Evolutionary conservation across 2,888 invertebrate genomes (phyloP), one percentile per base, ranked within the genome.

Genomic region (Sceliomorpha sp.): DNA sequence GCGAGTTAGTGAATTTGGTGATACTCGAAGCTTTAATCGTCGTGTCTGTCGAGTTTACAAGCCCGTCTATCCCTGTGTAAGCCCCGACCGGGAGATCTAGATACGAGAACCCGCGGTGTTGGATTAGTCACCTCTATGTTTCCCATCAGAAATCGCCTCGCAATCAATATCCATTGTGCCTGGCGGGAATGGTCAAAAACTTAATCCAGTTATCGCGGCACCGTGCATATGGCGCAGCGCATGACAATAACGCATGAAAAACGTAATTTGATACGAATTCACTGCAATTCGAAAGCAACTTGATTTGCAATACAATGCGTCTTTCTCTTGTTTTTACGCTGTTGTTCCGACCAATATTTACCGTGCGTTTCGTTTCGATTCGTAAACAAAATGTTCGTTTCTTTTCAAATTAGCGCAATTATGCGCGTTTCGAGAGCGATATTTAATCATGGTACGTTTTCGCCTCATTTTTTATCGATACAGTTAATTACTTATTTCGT

Each of bases 1-100:
- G 75, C 74, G 75, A 81, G 76, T 77, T 77, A 62, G 80, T 73
- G 72, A 82, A 81, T 81, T 81, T 75, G 73, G 62, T 70, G 64
- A 72, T 27, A 63, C 64, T 73, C 73, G 78, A 71, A 73, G 70
- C 47, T 45, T 10, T 9, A 31, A 40, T 45, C 40, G 50, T 36
- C 55, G 72, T 79, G 77, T 80, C 77, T 76, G 77, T 78, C 77
- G 72, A 73, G 77, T 75, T 80, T 76, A 75, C 76, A 77, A 72
- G 77, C 67, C 73, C 73, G 75, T 79, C 77, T 71, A 72, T 70
- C 72, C 44, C 63, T 42, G 50, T 68, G 60, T 68, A 68, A 68
- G 50, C 67, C 29, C 50, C 29, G 12, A 15, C 55, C 50, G 36
- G 39, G 53, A 64, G 70, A 70, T 70, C 44, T 26, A 60, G 70